Evolutionary conservation across 2,888 invertebrate species (phyloP).

Genomic region (Spilarctia lutea): DNA sequence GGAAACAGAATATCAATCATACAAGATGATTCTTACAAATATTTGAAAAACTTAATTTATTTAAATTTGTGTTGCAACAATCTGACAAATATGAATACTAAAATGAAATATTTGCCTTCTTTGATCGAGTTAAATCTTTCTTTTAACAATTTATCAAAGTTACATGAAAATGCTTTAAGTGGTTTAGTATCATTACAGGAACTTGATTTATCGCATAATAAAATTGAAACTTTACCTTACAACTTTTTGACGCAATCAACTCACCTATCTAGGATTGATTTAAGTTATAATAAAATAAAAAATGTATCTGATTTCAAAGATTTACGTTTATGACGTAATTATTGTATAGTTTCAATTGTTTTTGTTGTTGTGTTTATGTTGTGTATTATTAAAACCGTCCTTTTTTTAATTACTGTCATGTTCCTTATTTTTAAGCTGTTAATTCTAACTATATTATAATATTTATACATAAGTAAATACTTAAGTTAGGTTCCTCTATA

Average conservation of each 20-base stretch:
- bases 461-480: background rate
- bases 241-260: slow-evolving; percentile 14
- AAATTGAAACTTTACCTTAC: slow-evolving; percentile 15
- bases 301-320: slow-evolving; percentile 2
- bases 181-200: slow-evolving; percentile 18
- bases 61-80: slow-evolving; percentile 37
- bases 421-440: background rate
- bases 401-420: background rate
- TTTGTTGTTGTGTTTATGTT: background rate
- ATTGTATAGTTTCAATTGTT: background rate
- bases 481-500: background rate
- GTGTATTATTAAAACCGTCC: background rate
- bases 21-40: background rate
- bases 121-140: slow-evolving; percentile 38
- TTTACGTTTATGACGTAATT: background rate
- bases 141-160: slow-evolving; percentile 21
- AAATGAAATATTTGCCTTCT: slow-evolving; percentile 18
- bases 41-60: slow-evolving; percentile 30
- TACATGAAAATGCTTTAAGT: slow-evolving; percentile 4
- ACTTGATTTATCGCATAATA: slow-evolving; percentile 34
- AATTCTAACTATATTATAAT: background rate
- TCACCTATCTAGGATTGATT: slow-evolving; percentile 17
- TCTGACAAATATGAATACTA: slow-evolving; percentile 18
- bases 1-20: slow-evolving; percentile 33
- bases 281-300: slow-evolving; percentile 30